Percentiles rank a stretch among this genome's conserved stretches.
Evolutionary conservation across 2,113 vertebrate genomes (phyloP).

Genomic region (Larimichthys polyactis): DNA sequence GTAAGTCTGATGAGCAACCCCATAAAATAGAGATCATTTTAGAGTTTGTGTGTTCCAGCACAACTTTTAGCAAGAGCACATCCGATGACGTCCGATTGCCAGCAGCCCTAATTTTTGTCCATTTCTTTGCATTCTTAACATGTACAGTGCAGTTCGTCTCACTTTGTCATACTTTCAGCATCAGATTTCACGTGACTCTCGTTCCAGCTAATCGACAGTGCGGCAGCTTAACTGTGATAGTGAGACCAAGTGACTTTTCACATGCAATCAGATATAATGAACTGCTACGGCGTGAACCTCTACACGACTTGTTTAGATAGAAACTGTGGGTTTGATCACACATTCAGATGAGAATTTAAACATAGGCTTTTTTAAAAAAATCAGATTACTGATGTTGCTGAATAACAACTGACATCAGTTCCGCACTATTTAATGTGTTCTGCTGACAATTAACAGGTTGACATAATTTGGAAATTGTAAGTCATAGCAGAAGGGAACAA

Average conservation of each 20-base stretch:
- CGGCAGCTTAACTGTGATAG: too few species aligned
- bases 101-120: neutral
- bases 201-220: neutral
- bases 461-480: neutral
- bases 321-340: conserved; percentile 15
- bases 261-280: neutral
- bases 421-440: neutral
- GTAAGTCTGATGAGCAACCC: too few species aligned
- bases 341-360: conserved; percentile 3
- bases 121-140: neutral
- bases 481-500: too few species aligned
- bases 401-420: neutral
- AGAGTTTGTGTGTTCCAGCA: neutral
- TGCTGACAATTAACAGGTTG: neutral
- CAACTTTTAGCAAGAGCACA: neutral
- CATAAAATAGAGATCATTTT: neutral
- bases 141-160: neutral
- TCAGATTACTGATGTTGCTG: neutral
- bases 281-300: neutral
- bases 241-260: neutral
- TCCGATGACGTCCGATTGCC: neutral
- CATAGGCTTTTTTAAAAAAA: too few species aligned
- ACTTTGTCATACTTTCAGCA: neutral
- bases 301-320: neutral
- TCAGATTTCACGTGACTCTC: neutral